Evolutionary conservation across 2,888 invertebrate species (phyloP).

Genomic region (Schrankia costaestrigalis): DNA sequence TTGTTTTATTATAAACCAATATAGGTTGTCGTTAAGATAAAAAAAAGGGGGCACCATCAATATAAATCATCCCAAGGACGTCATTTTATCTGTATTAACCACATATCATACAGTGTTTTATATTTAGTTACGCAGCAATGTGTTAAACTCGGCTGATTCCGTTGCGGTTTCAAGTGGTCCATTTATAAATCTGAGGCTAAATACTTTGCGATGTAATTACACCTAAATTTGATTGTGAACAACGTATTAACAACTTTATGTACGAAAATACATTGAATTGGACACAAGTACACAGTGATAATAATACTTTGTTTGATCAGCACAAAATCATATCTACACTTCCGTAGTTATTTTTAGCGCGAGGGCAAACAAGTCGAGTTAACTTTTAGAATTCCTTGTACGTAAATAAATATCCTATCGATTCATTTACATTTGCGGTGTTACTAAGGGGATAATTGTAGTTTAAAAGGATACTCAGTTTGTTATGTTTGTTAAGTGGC

Average conservation of each 20-base stretch:
- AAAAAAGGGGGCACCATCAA: constrained; percentile 15
- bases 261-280: constrained; percentile 20
- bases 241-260: constrained; percentile 7
- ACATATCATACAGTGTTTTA: constrained; percentile 21
- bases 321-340: constrained; percentile 53
- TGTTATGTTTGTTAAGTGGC: not conserved
- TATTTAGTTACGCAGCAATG: constrained; percentile 28
- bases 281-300: constrained; percentile 34
- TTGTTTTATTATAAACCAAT: constrained; percentile 10
- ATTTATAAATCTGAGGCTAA: constrained; percentile 15
- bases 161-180: constrained; percentile 19
- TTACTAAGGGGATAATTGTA: constrained; percentile 8
- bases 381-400: constrained; percentile 35
- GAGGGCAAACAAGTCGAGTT: constrained; percentile 43
- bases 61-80: constrained; percentile 23
- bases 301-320: constrained; percentile 52
- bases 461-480: not conserved
- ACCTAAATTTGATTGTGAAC: constrained; percentile 10
- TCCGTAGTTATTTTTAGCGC: constrained; percentile 56
- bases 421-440: constrained; percentile 13
- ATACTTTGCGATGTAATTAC: constrained; percentile 11
- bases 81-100: constrained; percentile 28
- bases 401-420: constrained; percentile 29
- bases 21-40: constrained; percentile 18
- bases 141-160: constrained; percentile 11